These are phyloP conservation scores for Aurelia aurita complex sp. Pacific DNA, from an alignment of 30 jellyfish, hydroid and myxozoan genomes.

Conservation along the genomic window DNA sequence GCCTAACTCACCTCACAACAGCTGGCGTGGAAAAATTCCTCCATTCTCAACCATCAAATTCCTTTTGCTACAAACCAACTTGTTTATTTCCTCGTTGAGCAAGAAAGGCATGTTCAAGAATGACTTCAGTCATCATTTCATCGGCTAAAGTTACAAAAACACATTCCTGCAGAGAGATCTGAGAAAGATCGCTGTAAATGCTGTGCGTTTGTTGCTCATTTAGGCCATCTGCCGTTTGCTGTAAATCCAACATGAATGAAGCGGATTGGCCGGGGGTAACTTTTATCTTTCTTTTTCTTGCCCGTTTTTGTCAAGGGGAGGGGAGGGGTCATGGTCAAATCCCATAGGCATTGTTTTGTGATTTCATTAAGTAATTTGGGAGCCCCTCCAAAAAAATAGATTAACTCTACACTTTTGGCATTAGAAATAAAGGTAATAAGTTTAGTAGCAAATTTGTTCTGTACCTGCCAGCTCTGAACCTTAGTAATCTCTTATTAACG, in stretches of 20 bases:
- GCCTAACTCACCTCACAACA: conserved; percentile 59
- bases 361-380: no score
- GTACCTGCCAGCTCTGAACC: no score
- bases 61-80: neutral
- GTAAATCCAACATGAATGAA: conserved; percentile 1
- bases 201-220: neutral
- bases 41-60: conserved; percentile 11
- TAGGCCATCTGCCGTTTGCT: conserved; percentile 33
- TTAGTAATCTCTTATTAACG: no score
- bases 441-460: no score
- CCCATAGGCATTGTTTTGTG: no score
- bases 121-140: conserved; percentile 2
- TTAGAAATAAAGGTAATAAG: no score
- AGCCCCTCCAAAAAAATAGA: no score
- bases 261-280: neutral
- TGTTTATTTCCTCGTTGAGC: neutral
- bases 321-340: no score
- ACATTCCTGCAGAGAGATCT: neutral
- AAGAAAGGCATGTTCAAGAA: neutral
- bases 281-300: no score
- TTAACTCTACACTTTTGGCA: no score
- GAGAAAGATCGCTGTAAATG: no score
- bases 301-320: no score
- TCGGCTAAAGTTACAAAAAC: conserved; percentile 4
- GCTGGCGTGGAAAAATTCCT: conserved; percentile 47